Base-by-base conservation (phyloP, 2,113 vertebrate genomes). In the Colossoma macropomum region DNA sequence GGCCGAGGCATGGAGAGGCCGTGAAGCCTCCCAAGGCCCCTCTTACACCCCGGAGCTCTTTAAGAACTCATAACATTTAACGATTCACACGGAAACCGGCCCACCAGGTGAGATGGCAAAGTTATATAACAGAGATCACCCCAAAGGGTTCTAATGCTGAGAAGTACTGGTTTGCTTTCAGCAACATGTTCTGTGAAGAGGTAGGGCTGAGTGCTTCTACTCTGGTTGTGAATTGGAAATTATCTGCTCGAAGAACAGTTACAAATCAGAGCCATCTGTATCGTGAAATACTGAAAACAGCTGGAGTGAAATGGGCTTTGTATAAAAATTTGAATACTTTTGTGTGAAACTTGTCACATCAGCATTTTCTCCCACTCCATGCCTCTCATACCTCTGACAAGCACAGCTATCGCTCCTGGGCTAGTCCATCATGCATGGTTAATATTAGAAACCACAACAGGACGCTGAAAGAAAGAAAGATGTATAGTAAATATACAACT, bases 91-190 rank as follows among this genome's bases (percentile, higher is more conserved):
- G 10, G 60, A 83, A 59, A 69, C 60, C 74, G 59, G 63, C 74
- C 56, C 65, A 83, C 63, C 65, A 48, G 76, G 62, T 74, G 69
- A 84, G 77, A 50, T 76, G 77, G 23, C 30, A 82, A 48, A 68
- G 71, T 78, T 75, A n/a, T 30, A 11, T n/a, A 70, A 78, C 21
- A 66, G 9, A 76, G 27, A 60, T 41, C 56, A 66, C 32, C 62
- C 41, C 77, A 69, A 21, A 54, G 71, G 41, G 56, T 72, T 81
- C 30, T 15, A 74, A 62, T 23, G 48, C 38, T 32, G 12, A 21
- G 21, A 69, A 60, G 73, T 60, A 1, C 50, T 38, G 25, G 65
- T 32, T 59, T 52, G 10, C 54, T 83, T 71, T 83, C 56, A 17
- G 50, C 17, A 52, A 19, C 16, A 52, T 9, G 9, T 52, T 32